Conservation (phyloP, 2,113 vertebrate genomes). For the Narcine bancroftii region DNA sequence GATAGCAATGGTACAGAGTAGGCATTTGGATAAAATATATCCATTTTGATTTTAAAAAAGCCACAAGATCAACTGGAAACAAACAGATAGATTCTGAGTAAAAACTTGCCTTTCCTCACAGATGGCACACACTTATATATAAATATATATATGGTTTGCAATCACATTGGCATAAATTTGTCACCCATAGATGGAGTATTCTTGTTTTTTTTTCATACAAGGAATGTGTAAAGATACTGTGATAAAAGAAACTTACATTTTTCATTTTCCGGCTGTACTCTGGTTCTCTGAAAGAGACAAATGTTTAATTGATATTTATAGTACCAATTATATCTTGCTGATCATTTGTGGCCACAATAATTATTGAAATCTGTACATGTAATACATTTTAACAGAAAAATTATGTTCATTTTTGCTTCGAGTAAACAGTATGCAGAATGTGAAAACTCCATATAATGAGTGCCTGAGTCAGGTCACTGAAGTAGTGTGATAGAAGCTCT, state of each 20-base stretch:
- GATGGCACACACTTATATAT: background rate
- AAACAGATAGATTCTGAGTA: background rate
- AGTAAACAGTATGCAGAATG: background rate
- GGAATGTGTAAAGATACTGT: background rate
- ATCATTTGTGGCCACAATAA: background rate
- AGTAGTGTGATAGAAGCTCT: too few species aligned
- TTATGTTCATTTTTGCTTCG: background rate
- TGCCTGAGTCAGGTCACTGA: too few species aligned
- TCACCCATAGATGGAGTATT: background rate
- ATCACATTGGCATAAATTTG: background rate
- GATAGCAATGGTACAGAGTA: too few species aligned
- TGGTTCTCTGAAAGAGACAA: constrained; percentile 57
- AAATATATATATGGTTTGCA: background rate
- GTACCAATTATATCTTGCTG: background rate
- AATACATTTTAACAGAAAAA: background rate
- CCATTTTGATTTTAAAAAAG: too few species aligned
- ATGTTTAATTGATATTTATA: background rate
- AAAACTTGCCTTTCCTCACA: background rate
- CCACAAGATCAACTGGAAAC: background rate
- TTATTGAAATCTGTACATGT: background rate
- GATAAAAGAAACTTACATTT: constrained; percentile 77
- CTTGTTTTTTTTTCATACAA: background rate
- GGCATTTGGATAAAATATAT: too few species aligned
- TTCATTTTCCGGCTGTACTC: constrained; percentile 83
- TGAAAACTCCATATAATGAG: too few species aligned